phyloP scores from a whole-genome alignment of 2,113 vertebrate species.

The Morone chrysops region DNA sequence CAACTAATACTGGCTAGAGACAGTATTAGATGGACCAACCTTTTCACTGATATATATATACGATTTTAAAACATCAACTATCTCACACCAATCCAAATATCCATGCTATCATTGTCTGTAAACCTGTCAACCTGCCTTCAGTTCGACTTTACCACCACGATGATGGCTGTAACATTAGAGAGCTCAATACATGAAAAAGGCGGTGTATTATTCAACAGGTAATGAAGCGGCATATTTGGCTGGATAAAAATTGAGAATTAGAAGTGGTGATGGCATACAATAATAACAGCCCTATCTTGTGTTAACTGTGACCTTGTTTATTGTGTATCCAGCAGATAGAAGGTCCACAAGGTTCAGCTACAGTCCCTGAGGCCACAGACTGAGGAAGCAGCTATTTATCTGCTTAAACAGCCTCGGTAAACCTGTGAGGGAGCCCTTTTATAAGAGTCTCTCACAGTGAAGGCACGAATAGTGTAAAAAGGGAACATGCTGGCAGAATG shows the following conservation, averaged over 20 bases:
- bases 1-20: no score
- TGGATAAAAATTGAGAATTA: conserved; percentile 21
- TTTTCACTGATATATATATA: not conserved
- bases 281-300: conserved; percentile 3
- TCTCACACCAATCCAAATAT: not conserved
- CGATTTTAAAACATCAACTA: not conserved
- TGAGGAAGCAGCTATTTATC: conserved; percentile 50
- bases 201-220: conserved; percentile 17
- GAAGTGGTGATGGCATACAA: conserved; percentile 12
- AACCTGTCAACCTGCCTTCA: not conserved
- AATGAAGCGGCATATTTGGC: not conserved
- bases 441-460: conserved; percentile 23
- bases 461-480: conserved; percentile 33
- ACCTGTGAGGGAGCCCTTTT: conserved; percentile 31
- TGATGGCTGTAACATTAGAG: not conserved
- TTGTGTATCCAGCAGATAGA: conserved; percentile 35
- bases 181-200: not conserved
- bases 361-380: conserved; percentile 19
- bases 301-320: conserved; percentile 44
- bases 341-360: conserved; percentile 19
- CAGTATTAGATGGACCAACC: not conserved
- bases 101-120: not conserved
- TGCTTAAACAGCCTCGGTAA: conserved; percentile 46
- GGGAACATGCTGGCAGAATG: conserved; percentile 33
- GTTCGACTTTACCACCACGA: not conserved